phyloP scores from a whole-genome alignment of 2,888 invertebrate genomes.

The Trilocha varians region DNA sequence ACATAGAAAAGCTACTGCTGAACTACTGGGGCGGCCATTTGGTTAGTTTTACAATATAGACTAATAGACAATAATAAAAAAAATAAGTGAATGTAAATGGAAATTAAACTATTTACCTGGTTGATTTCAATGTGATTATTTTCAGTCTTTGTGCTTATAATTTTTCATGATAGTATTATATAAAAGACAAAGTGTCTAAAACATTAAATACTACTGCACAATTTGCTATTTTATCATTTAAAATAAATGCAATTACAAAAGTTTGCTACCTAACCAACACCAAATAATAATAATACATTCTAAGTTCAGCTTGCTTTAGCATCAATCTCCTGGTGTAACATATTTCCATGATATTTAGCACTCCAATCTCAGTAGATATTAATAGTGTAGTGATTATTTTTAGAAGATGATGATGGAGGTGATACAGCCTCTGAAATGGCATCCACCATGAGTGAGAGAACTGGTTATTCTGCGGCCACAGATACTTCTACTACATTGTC shows the following conservation, averaged over 20 bases:
- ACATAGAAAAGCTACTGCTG: constrained; percentile 64
- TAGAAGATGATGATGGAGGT: constrained; percentile 56
- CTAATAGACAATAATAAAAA: background rate
- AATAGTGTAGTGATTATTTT: constrained; percentile 8
- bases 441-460: constrained; percentile 60
- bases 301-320: too few relatives aligned
- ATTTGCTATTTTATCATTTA: too few relatives aligned
- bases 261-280: too few relatives aligned
- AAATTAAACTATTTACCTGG: too few relatives aligned
- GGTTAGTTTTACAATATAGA: constrained; percentile 27
- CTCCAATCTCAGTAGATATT: background rate
- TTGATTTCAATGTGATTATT: too few relatives aligned
- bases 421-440: constrained; percentile 59
- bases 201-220: too few relatives aligned
- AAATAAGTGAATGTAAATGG: too few relatives aligned
- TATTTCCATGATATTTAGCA: background rate
- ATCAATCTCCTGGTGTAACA: background rate
- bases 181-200: too few relatives aligned
- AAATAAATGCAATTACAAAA: too few relatives aligned
- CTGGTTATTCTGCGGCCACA: constrained; percentile 57
- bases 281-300: too few relatives aligned
- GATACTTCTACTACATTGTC: constrained; percentile 56
- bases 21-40: constrained; percentile 57
- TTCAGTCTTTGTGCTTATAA: too few relatives aligned
- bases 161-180: too few relatives aligned